Evolutionary conservation across 2,888 invertebrate species (phyloP), one percentile per base, ranked within the genome.

Genomic region (Ephialtes manifestator): DNA sequence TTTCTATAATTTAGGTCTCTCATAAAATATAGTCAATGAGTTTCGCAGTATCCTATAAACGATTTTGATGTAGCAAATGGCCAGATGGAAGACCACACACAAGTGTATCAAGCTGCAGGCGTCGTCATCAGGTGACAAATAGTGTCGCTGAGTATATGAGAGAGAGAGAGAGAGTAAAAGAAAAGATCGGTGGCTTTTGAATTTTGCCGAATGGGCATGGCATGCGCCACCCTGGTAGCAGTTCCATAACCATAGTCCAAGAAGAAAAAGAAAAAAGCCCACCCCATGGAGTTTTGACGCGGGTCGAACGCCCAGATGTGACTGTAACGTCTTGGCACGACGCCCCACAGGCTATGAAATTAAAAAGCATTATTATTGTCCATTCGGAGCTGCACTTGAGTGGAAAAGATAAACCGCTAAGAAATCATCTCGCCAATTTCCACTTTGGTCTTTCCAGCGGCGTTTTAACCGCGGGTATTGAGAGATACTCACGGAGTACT

Each of bases 51-150:
- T 39, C 39, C 10, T 39, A 39, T 39, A 8, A 60, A 81, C 65
- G 81, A 80, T 71, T 84, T 70, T 43, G 65, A 71, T 46, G 48
- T 75, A 72, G 65, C 39, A 20, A 65, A 43, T 65, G 65, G 85
- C 83, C 87, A 87, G 83, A 88, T 87, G 87, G 65, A 55, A 82
- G 87, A 87, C 87, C 87, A 84, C 87, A 86, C 82, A 82, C 72
- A 83, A 86, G 81, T 86, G 87, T 77, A 83, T 77, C 74, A 28
- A 48, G 46, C 74, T 75, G 31, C 28, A 46, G 48, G 48, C 78
- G 72, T 18, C 74, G 82, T 81, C 82, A 83, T 86, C 88, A 88
- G 87, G 88, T 89, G 88, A 88, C 87, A 88, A 89, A 88, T 87
- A 88, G 82, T 86, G 85, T 87, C 88, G 86, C 77, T 81, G 82